phyloP scores from a whole-genome alignment of 64 coral and sea anemone genomes.

The Anthopleura sola region DNA sequence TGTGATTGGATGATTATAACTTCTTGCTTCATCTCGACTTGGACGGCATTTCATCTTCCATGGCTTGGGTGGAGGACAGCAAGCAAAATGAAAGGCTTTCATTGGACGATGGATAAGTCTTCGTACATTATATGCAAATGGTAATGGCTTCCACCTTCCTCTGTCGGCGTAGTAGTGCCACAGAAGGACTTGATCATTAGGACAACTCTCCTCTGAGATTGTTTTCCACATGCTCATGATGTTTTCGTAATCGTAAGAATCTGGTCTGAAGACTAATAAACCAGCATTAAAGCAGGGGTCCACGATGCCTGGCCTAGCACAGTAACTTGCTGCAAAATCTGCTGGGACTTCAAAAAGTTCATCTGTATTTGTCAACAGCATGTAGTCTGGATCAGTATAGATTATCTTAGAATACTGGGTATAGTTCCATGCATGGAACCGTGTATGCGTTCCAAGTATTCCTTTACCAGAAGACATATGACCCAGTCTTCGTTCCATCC shows the following conservation, averaged over 20 bases:
- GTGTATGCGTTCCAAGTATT: constrained; percentile 72
- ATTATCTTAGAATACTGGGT: constrained; percentile 83
- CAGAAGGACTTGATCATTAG: constrained; percentile 71
- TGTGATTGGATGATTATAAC: constrained; percentile 54
- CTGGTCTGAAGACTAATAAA: constrained; percentile 74
- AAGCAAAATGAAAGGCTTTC: constrained; percentile 87
- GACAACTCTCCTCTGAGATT: constrained; percentile 51
- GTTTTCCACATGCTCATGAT: constrained; percentile 66
- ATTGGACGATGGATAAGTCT: constrained; percentile 60
- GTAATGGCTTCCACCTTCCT: constrained; percentile 49
- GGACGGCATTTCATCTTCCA: constrained; percentile 70
- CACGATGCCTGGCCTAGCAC: constrained; percentile 61
- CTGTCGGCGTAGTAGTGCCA: constrained; percentile 52
- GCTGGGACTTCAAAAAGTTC: constrained; percentile 64
- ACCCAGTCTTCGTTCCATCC: constrained; percentile 75
- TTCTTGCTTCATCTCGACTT: constrained; percentile 63
- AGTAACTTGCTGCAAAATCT: constrained; percentile 78
- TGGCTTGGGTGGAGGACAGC: constrained; percentile 63
- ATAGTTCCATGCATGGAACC: constrained; percentile 83
- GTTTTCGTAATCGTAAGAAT: constrained; percentile 35
- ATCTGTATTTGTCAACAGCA: constrained; percentile 82
- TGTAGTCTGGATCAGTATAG: constrained; percentile 57
- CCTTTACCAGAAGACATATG: constrained; percentile 33
- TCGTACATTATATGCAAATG: constrained; percentile 83
- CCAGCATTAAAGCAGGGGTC: constrained; percentile 96